Evolutionary conservation across 2,888 invertebrate genomes (phyloP).

Genomic region (Trisateles emortualis): DNA sequence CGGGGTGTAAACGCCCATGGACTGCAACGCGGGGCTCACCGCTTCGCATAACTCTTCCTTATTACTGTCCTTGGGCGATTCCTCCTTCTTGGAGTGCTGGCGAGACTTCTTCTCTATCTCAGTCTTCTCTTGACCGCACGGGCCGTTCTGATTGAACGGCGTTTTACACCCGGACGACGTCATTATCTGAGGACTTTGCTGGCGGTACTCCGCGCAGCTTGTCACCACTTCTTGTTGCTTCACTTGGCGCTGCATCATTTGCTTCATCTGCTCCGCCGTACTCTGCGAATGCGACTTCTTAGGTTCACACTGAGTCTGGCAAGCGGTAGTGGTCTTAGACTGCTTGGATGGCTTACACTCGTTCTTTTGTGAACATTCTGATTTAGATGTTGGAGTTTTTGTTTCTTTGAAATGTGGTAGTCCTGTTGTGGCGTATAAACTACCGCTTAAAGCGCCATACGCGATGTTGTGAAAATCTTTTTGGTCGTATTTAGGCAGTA

Average conservation of each 20-base stretch:
- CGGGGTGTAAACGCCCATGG: slow-evolving; percentile 95
- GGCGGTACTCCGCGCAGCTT: slow-evolving; percentile 75
- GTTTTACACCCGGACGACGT: slow-evolving; percentile 75
- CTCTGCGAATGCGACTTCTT: slow-evolving; percentile 70
- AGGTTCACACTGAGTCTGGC: slow-evolving; percentile 79
- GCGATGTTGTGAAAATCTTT: slow-evolving; percentile 82
- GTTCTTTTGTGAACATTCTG: slow-evolving; percentile 76
- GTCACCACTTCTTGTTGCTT: slow-evolving; percentile 73
- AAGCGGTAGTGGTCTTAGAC: slow-evolving; percentile 77
- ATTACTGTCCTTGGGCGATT: slow-evolving; percentile 69
- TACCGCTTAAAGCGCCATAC: slow-evolving; percentile 76
- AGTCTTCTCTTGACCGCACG: slow-evolving; percentile 71
- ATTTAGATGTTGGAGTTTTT: slow-evolving; percentile 71
- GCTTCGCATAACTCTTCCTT: slow-evolving; percentile 81
- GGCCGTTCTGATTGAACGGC: slow-evolving; percentile 72
- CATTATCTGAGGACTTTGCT: slow-evolving; percentile 73
- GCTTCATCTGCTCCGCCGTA: slow-evolving; percentile 75
- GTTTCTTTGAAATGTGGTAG: slow-evolving; percentile 80
- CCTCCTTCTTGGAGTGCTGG: slow-evolving; percentile 75
- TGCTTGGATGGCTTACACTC: slow-evolving; percentile 80
- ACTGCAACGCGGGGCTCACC: slow-evolving; percentile 89
- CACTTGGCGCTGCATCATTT: slow-evolving; percentile 77
- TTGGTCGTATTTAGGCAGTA: slow-evolving; percentile 83
- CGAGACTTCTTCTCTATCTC: slow-evolving; percentile 81
- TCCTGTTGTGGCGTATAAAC: slow-evolving; percentile 73